Conservation (phyloP, 2,113 vertebrate genomes). For the Trichomycterus rosablanca region DNA sequence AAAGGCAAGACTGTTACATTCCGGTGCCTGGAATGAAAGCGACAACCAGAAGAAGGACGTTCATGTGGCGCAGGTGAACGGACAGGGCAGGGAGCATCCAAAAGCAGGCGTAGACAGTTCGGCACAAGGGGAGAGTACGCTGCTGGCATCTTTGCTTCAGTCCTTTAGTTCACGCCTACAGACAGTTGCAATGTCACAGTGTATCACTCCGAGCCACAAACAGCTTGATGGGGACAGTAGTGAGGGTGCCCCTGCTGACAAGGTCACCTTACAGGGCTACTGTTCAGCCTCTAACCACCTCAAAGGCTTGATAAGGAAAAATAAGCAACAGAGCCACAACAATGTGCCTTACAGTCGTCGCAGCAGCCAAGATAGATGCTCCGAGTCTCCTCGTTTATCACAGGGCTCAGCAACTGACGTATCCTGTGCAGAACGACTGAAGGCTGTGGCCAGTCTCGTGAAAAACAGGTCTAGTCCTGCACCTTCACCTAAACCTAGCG, state of each 20-base stretch:
- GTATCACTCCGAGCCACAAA: constrained; percentile 53
- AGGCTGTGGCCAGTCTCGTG: constrained; percentile 93
- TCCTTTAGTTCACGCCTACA: constrained; percentile 96
- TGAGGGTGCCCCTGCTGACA: constrained; percentile 70
- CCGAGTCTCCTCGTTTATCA: constrained; percentile 75
- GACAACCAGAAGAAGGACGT: constrained; percentile 77
- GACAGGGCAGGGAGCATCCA: constrained; percentile 78
- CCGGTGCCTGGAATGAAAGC: constrained; percentile 85
- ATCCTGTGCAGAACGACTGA: constrained; percentile 86
- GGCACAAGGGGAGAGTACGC: constrained; percentile 91
- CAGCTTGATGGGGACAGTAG: constrained; percentile 61
- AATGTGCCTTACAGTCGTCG: constrained; percentile 75
- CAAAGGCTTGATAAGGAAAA: constrained; percentile 90
- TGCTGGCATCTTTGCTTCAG: constrained; percentile 94
- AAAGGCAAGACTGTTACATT: constrained; percentile 90
- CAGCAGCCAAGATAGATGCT: constrained; percentile 70
- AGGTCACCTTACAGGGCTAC: constrained; percentile 82
- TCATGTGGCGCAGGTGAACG: constrained; percentile 77
- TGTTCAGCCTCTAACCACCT: constrained; percentile 88
- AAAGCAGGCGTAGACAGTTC: constrained; percentile 81
- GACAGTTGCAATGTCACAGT: constrained; percentile 90
- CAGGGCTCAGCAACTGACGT: constrained; percentile 74
- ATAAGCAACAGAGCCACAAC: constrained; percentile 80
- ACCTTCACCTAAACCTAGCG: constrained; percentile 90
- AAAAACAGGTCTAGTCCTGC: constrained; percentile 88